phyloP scores from a whole-genome alignment of 1,140 invertebrate genomes.

The Ditylenchus dipsaci region DNA sequence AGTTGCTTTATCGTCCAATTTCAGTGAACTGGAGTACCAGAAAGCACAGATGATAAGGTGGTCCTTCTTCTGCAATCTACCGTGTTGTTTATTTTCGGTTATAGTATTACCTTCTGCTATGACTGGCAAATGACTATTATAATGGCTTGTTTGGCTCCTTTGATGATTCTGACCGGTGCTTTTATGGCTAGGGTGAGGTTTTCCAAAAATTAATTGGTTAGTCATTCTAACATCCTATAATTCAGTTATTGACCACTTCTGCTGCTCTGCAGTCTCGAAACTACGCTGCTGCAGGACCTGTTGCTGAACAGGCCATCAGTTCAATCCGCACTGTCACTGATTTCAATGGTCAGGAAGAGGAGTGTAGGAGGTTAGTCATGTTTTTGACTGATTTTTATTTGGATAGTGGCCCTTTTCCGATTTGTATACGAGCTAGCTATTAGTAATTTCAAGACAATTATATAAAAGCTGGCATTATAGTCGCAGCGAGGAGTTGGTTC shows the following conservation, averaged over 20 bases:
- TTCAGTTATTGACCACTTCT: slow-evolving; percentile 45
- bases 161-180: slow-evolving; percentile 34
- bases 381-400: too few species aligned
- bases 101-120: slow-evolving; percentile 48
- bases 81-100: slow-evolving; percentile 42
- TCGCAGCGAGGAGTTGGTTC: too few species aligned
- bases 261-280: slow-evolving; percentile 72
- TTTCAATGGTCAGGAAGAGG: slow-evolving; percentile 74
- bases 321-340: slow-evolving; percentile 74
- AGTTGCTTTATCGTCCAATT: too few species aligned
- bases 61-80: slow-evolving; percentile 68
- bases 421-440: too few species aligned
- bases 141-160: slow-evolving; percentile 36
- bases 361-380: slow-evolving; percentile 56
- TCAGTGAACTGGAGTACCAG: too few species aligned
- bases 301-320: slow-evolving; percentile 75
- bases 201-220: too few species aligned
- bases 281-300: slow-evolving; percentile 71
- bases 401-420: too few species aligned
- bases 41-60: slow-evolving; percentile 81
- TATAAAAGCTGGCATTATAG: too few species aligned
- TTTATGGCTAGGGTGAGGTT: slow-evolving; percentile 37
- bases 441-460: too few species aligned
- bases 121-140: slow-evolving; percentile 49
- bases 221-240: too few species aligned